A percentile compares a stretch with the other conserved stretches of the same genome.
phyloP scores from a whole-genome alignment of 1,140 invertebrate species.

The Eueides isabella region DNA sequence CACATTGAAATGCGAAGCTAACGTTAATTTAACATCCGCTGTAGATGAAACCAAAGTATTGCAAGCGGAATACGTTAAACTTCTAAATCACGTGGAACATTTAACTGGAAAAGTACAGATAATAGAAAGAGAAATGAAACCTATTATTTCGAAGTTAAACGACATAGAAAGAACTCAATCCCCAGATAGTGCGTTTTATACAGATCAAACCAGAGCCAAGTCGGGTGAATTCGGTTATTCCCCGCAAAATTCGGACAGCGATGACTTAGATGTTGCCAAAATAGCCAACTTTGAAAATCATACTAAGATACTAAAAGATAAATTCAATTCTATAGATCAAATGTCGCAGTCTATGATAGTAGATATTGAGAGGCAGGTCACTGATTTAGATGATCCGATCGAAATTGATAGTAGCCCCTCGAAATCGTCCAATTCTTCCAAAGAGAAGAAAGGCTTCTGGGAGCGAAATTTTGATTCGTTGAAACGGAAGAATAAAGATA shows the following conservation, averaged over 20 bases:
- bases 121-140: conserved; percentile 84
- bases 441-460: conserved; percentile 82
- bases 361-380: conserved; percentile 71
- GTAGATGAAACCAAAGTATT: conserved; percentile 85
- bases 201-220: conserved; percentile 73
- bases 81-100: conserved; percentile 85
- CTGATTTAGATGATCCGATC: conserved; percentile 54
- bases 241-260: conserved; percentile 77
- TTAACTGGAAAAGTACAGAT: conserved; percentile 82
- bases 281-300: conserved; percentile 71
- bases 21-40: conserved; percentile 83
- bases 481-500: conserved; percentile 71
- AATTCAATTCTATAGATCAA: conserved; percentile 80
- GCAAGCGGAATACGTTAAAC: conserved; percentile 84
- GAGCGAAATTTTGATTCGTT: conserved; percentile 81
- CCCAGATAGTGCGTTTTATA: conserved; percentile 74
- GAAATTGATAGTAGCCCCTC: conserved; percentile 65
- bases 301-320: conserved; percentile 71
- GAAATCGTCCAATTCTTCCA: conserved; percentile 69
- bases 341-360: conserved; percentile 84
- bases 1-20: conserved; percentile 86
- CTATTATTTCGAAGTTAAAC: conserved; percentile 79
- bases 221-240: conserved; percentile 80
- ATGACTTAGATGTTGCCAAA: conserved; percentile 72
- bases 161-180: conserved; percentile 71